Percentiles rank a stretch among this genome's conserved stretches.
Conservation (phyloP, 2,113 vertebrate species). For the Centropristis striata region DNA sequence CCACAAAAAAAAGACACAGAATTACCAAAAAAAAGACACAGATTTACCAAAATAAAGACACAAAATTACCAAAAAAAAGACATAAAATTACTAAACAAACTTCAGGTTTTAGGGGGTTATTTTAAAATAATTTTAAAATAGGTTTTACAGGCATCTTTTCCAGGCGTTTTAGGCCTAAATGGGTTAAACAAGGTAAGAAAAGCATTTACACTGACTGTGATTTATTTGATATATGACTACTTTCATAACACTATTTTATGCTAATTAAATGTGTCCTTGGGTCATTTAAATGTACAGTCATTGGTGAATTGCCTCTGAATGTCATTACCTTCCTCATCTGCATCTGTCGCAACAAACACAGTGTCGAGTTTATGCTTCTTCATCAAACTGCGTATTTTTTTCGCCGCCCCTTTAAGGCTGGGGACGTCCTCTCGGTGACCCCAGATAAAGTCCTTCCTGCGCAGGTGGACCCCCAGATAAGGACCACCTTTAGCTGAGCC, state of each 20-base stretch:
- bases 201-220: too few species aligned
- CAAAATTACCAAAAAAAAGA: too few species aligned
- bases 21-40: too few species aligned
- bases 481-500: slow-evolving; percentile 91
- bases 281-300: background rate
- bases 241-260: background rate
- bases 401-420: slow-evolving; percentile 89
- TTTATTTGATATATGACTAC: background rate
- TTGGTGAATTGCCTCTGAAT: background rate
- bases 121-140: too few species aligned
- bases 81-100: too few species aligned
- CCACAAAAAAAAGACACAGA: too few species aligned
- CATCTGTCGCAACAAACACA: slow-evolving; percentile 96
- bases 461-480: slow-evolving; percentile 93
- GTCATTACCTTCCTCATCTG: slow-evolving; percentile 88
- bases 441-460: slow-evolving; percentile 97
- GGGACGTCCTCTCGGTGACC: slow-evolving; percentile 96
- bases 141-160: too few species aligned
- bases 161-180: too few species aligned
- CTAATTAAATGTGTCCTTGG: background rate
- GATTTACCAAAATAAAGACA: too few species aligned
- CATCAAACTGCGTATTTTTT: slow-evolving; percentile 91
- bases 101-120: too few species aligned
- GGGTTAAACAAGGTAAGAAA: too few species aligned
- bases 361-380: slow-evolving; percentile 86